These are phyloP conservation scores for Pseudomyrmex cubaensis DNA, from an alignment of 1,140 invertebrate species.

Conservation along the genomic window DNA sequence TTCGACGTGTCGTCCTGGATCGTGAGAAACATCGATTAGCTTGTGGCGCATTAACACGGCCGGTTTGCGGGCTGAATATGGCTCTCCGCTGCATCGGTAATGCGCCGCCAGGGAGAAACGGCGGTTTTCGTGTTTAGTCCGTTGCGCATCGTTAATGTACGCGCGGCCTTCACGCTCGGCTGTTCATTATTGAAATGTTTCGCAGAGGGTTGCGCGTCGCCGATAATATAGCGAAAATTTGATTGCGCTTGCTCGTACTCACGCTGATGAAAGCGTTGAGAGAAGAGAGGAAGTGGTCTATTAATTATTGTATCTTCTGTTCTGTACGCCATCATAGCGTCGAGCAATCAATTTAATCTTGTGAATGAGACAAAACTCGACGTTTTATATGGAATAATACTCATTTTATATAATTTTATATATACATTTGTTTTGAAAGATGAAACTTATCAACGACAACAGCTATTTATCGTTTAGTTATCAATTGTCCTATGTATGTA, in stretches of 20 bases:
- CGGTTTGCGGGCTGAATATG: constrained; percentile 7
- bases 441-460: too few relatives aligned
- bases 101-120: constrained; percentile 22
- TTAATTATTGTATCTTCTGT: neutral
- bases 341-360: neutral
- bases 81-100: constrained; percentile 11
- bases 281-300: neutral
- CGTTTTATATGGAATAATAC: too few relatives aligned
- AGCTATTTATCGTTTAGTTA: too few relatives aligned
- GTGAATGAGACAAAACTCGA: neutral
- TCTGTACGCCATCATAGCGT: neutral
- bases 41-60: constrained; percentile 29
- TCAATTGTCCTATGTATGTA: too few relatives aligned
- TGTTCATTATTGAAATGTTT: constrained; percentile 45
- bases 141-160: constrained; percentile 46
- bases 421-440: too few relatives aligned
- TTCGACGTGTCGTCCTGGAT: constrained; percentile 93
- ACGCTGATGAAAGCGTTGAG: constrained; percentile 9
- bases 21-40: constrained; percentile 49
- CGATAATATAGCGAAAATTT: constrained; percentile 48
- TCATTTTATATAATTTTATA: too few relatives aligned
- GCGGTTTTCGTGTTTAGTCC: constrained; percentile 47
- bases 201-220: neutral
- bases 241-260: constrained; percentile 2
- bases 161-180: constrained; percentile 21